phyloP scores from a whole-genome alignment of 2,113 vertebrate species.

The Muntiacus muntjak region DNA sequence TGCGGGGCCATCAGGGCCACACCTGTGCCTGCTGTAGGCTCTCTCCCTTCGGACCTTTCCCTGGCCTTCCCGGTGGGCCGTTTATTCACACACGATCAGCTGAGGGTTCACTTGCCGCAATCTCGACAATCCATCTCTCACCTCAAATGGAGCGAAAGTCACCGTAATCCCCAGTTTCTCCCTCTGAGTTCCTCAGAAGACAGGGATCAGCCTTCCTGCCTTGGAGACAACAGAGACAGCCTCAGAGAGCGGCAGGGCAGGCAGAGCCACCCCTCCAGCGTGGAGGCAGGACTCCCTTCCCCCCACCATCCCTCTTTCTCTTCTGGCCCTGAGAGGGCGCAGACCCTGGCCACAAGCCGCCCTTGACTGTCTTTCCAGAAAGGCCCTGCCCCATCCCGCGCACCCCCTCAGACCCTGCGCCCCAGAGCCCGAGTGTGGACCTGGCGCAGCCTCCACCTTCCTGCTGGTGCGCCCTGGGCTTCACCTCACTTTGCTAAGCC shows the following conservation, averaged over 20 bases:
- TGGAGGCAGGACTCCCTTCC: background rate
- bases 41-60: background rate
- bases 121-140: background rate
- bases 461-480: background rate
- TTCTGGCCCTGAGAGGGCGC: background rate
- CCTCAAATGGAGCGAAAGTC: background rate
- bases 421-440: background rate
- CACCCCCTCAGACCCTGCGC: background rate
- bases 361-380: constrained; percentile 18
- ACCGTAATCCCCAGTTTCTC: background rate
- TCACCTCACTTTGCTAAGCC: background rate
- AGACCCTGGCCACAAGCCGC: background rate
- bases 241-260: background rate
- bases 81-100: background rate
- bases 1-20: background rate
- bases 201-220: background rate
- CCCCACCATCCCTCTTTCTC: background rate
- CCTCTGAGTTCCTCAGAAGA: background rate
- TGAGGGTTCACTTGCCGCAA: background rate
- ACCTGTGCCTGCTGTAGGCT: too few relatives aligned
- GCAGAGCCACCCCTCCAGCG: background rate
- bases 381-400: background rate
- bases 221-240: background rate
- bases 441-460: background rate
- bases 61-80: background rate